A percentile compares a stretch with the other conserved stretches of the same genome.
Conservation (phyloP, 2,797 vertebrate genomes). For the Sebastes matsubarae region DNA sequence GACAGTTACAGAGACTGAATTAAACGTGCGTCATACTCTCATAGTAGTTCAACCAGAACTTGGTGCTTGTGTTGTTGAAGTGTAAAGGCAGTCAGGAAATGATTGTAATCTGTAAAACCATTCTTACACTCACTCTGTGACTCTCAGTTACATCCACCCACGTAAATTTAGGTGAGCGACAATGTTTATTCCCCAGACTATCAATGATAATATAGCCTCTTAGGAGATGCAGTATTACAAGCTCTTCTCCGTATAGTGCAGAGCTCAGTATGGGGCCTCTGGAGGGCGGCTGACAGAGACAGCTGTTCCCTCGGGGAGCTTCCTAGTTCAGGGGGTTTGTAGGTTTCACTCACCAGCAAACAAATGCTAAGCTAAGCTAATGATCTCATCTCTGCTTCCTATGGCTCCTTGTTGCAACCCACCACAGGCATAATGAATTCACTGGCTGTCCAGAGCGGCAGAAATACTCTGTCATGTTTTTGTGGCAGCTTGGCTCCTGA, state of each 20-base stretch:
- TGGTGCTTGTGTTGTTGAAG: neutral
- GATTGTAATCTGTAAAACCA: neutral
- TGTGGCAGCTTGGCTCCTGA: constrained; percentile 75
- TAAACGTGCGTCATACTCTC: neutral
- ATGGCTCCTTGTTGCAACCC: constrained; percentile 12
- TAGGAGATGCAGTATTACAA: constrained; percentile 1
- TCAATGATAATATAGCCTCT: neutral
- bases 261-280: constrained; percentile 61
- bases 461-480: constrained; percentile 77
- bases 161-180: neutral
- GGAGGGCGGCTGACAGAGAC: constrained; percentile 71
- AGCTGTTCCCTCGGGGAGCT: constrained; percentile 67
- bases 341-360: constrained; percentile 30
- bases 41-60: neutral
- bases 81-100: neutral
- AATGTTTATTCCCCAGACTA: neutral
- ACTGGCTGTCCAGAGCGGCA: constrained; percentile 42
- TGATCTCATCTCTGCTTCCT: constrained; percentile 12
- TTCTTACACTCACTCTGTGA: neutral
- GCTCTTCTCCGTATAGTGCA: constrained; percentile 26
- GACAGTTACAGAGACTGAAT: neutral
- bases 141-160: neutral
- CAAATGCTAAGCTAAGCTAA: constrained; percentile 56
- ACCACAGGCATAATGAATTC: constrained; percentile 60
- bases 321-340: constrained; percentile 32